Conservation (phyloP, 2,888 invertebrate genomes). For the Trissoscelio sp. region DNA sequence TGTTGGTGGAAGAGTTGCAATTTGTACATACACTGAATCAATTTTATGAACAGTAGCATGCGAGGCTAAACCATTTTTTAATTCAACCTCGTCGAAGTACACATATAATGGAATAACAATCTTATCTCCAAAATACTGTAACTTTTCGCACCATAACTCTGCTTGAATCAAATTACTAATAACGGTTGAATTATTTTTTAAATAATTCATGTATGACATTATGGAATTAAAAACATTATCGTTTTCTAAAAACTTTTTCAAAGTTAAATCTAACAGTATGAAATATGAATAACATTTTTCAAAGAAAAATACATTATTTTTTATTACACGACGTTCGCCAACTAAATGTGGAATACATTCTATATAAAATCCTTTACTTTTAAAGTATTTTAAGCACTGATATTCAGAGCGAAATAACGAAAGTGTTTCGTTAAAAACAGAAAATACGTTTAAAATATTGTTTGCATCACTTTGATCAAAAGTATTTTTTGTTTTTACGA, state of each 20-base stretch:
- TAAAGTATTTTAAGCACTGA: slow-evolving; percentile 9
- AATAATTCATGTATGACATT: neutral
- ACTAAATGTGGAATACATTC: slow-evolving; percentile 10
- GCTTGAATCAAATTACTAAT: slow-evolving; percentile 1
- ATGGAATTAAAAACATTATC: slow-evolving; percentile 7
- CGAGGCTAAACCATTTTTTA: slow-evolving; percentile 19
- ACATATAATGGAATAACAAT: slow-evolving; percentile 9
- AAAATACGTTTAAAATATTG: no score
- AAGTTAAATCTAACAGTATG: neutral
- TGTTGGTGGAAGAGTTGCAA: slow-evolving; percentile 18
- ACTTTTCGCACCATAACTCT: neutral
- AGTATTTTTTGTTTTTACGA: no score
- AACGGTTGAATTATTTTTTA: neutral
- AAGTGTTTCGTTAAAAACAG: no score
- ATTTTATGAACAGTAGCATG: slow-evolving; percentile 44
- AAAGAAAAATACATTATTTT: neutral
- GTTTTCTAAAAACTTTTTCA: slow-evolving; percentile 37
- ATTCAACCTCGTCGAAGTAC: slow-evolving; percentile 4
- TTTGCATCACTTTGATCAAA: no score
- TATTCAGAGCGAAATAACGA: slow-evolving; percentile 28
- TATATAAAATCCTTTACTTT: neutral
- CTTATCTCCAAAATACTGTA: neutral
- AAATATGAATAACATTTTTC: slow-evolving; percentile 5
- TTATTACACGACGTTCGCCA: slow-evolving; percentile 5
- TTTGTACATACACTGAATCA: slow-evolving; percentile 36